These are phyloP conservation scores for Labia minor DNA, from an alignment of 2,888 invertebrate species.

Conservation along the genomic window DNA sequence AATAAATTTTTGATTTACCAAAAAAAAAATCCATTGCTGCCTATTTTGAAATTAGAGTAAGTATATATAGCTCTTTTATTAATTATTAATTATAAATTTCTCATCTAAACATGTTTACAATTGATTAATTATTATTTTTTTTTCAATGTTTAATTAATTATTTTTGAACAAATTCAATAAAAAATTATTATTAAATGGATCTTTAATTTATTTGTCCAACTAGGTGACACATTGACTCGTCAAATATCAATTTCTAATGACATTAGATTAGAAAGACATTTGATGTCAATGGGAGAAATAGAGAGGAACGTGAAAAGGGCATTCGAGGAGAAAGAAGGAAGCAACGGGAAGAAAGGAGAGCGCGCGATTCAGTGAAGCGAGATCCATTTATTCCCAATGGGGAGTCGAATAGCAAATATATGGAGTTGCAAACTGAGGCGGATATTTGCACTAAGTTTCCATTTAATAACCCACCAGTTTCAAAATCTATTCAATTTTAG, in stretches of 20 bases:
- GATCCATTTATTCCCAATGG: conserved; percentile 13
- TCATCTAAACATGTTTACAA: too few species aligned
- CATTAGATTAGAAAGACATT: background rate
- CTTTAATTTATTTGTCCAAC: too few species aligned
- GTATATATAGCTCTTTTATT: too few species aligned
- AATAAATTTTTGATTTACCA: too few species aligned
- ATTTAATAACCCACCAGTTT: conserved; percentile 2
- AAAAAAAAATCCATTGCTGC: too few species aligned
- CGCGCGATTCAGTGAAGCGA: background rate
- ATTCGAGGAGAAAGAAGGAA: background rate
- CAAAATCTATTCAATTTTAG: conserved; percentile 2
- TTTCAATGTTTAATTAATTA: too few species aligned
- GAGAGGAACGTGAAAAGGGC: background rate
- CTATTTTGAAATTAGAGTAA: too few species aligned
- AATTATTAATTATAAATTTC: too few species aligned
- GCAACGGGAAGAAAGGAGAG: background rate
- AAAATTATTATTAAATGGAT: too few species aligned
- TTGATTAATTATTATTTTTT: too few species aligned
- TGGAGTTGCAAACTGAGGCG: conserved; percentile 13
- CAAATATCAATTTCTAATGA: background rate
- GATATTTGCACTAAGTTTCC: conserved; percentile 13
- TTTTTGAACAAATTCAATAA: too few species aligned
- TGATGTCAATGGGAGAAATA: background rate
- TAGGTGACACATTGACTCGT: too few species aligned
- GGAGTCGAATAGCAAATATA: background rate